These are phyloP conservation scores for Leguminivora glycinivorella DNA, from an alignment of 1,140 invertebrate genomes.

Conservation along the genomic window DNA sequence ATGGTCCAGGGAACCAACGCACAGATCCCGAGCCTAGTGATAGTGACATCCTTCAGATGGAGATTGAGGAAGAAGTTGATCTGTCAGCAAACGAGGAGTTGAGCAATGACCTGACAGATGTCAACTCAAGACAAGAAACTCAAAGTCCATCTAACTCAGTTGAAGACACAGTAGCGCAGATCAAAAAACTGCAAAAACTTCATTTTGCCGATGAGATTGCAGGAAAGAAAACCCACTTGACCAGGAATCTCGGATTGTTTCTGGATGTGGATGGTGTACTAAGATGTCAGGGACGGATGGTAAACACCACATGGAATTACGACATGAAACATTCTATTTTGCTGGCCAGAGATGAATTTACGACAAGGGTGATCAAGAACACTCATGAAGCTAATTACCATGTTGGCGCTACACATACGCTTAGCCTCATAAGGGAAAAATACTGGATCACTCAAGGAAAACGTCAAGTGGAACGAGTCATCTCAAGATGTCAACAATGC, in stretches of 20 bases:
- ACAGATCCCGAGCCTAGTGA: neutral
- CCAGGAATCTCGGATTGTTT: constrained; percentile 1
- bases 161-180: neutral
- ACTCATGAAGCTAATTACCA: constrained; percentile 26
- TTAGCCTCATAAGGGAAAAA: constrained; percentile 22
- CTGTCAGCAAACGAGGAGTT: neutral
- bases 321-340: constrained; percentile 29
- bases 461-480: constrained; percentile 16
- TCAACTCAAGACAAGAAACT: neutral
- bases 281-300: constrained; percentile 23
- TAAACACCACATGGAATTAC: neutral
- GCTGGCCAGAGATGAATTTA: constrained; percentile 18
- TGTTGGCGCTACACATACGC: constrained; percentile 22
- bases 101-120: neutral
- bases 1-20: neutral
- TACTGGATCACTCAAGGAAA: constrained; percentile 27
- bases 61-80: neutral
- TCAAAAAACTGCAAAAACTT: constrained; percentile 21
- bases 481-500: constrained; percentile 16
- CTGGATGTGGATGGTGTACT: constrained; percentile 24
- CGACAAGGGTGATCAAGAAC: neutral
- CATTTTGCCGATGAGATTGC: constrained; percentile 13
- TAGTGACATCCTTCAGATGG: neutral
- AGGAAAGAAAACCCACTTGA: constrained; percentile 17
- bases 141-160: neutral